phyloP scores from a whole-genome alignment of 2,797 vertebrate species.

The Avahi laniger region DNA sequence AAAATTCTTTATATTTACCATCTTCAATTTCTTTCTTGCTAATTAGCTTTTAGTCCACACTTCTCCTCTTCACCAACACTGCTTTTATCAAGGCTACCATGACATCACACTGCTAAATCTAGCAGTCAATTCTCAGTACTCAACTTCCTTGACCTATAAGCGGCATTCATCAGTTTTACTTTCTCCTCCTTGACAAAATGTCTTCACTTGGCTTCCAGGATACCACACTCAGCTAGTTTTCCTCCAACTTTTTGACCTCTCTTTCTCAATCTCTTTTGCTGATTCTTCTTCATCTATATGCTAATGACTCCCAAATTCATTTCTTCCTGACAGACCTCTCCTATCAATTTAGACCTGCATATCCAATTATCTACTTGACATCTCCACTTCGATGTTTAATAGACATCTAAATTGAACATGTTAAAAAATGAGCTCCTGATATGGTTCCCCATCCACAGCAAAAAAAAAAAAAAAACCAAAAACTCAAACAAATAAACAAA shows the following conservation, averaged over 20 bases:
- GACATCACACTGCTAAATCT: neutral
- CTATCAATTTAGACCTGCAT: slow-evolving; percentile 58
- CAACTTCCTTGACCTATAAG: neutral
- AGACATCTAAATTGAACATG: slow-evolving; percentile 61
- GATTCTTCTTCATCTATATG: slow-evolving; percentile 70
- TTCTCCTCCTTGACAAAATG: neutral
- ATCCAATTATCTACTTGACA: slow-evolving; percentile 69
- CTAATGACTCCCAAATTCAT: slow-evolving; percentile 69
- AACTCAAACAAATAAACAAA: neutral
- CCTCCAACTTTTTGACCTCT: slow-evolving; percentile 24
- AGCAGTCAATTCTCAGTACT: neutral
- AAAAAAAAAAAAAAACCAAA: slow-evolving; percentile 2
- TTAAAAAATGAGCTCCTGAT: slow-evolving; percentile 29
- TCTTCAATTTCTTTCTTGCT: neutral
- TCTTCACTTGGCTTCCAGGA: neutral
- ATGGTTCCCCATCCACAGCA: neutral
- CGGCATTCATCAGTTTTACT: neutral
- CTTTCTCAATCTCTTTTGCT: slow-evolving; percentile 48
- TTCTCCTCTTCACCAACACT: neutral
- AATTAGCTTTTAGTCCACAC: neutral
- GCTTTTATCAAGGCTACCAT: neutral
- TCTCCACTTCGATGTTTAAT: slow-evolving; percentile 59
- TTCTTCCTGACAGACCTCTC: slow-evolving; percentile 55
- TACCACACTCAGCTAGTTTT: neutral
- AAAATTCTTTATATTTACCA: neutral